phyloP scores from a whole-genome alignment of 2,113 vertebrate genomes.

The Protomyctophum bolini region DNA sequence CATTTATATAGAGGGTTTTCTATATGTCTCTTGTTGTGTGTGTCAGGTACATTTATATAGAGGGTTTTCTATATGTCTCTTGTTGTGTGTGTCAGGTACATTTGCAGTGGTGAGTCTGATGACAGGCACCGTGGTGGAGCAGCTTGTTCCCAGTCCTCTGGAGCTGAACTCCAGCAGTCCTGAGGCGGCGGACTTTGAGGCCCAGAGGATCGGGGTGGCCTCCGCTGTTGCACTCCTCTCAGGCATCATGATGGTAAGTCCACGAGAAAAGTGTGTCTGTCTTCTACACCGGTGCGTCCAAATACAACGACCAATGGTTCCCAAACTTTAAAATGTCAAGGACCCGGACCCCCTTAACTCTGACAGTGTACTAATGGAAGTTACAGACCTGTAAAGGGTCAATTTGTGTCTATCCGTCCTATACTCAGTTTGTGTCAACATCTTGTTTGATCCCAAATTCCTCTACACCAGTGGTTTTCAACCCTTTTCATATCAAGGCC shows the following conservation, averaged over 20 bases:
- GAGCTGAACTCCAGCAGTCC: constrained; percentile 76
- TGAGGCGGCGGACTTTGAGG: constrained; percentile 78
- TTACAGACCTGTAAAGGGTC: too few species aligned
- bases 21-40: not conserved
- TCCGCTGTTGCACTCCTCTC: constrained; percentile 86
- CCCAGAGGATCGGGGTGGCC: constrained; percentile 84
- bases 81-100: constrained; percentile 77
- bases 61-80: not conserved
- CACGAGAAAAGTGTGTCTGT: not conserved
- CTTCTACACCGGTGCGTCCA: too few species aligned
- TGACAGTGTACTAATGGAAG: too few species aligned
- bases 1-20: not conserved
- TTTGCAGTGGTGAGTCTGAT: constrained; percentile 92
- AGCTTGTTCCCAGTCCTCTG: constrained; percentile 81
- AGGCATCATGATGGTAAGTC: constrained; percentile 87
- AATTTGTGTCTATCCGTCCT: too few species aligned
- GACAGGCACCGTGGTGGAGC: constrained; percentile 89
- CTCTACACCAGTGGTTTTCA: too few species aligned
- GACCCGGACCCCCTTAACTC: too few species aligned
- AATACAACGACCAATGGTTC: too few species aligned
- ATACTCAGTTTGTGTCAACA: too few species aligned
- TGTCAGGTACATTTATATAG: too few species aligned
- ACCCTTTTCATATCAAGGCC: too few species aligned
- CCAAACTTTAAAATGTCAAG: too few species aligned
- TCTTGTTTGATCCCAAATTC: too few species aligned